These are phyloP conservation scores for Pristionchus mayeri DNA, from an alignment of 2,888 invertebrate species.

Conservation along the genomic window DNA sequence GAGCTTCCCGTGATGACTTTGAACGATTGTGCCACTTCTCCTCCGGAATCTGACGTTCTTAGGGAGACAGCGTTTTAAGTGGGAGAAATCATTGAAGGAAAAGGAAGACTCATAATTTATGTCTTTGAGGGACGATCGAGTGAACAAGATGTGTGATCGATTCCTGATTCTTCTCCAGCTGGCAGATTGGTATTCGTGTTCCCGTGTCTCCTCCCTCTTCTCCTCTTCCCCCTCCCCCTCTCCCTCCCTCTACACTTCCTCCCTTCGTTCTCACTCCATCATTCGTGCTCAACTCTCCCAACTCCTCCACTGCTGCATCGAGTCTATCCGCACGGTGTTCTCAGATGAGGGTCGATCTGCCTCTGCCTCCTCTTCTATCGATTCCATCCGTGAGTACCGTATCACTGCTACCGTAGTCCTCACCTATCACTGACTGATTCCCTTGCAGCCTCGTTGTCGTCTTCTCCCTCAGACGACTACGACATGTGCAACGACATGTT, in stretches of 20 bases:
- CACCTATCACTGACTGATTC: no score
- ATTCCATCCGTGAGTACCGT: slow-evolving; percentile 51
- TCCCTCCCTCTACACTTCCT: background rate
- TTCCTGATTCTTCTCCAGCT: slow-evolving; percentile 61
- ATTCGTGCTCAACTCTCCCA: slow-evolving; percentile 54
- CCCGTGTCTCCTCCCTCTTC: slow-evolving; percentile 26
- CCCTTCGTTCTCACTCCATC: slow-evolving; percentile 49
- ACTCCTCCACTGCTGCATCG: slow-evolving; percentile 62
- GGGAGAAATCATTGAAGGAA: background rate
- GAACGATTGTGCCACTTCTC: no score
- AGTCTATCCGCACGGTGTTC: slow-evolving; percentile 56
- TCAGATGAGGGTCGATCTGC: slow-evolving; percentile 55
- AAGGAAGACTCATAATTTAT: background rate
- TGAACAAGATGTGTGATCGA: slow-evolving; percentile 59
- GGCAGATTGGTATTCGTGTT: slow-evolving; percentile 57
- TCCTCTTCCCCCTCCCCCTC: slow-evolving; percentile 7
- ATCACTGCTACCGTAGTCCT: background rate
- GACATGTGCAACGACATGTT: slow-evolving; percentile 44
- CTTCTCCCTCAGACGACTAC: slow-evolving; percentile 38
- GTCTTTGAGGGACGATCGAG: slow-evolving; percentile 52
- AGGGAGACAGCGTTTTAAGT: no score
- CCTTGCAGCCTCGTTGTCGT: slow-evolving; percentile 39
- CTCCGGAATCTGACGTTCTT: no score
- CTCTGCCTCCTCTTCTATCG: slow-evolving; percentile 51
- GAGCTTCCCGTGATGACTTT: no score